These are phyloP conservation scores for Halictus quadricinctus DNA, from an alignment of 2,888 invertebrate genomes.

Conservation along the genomic window DNA sequence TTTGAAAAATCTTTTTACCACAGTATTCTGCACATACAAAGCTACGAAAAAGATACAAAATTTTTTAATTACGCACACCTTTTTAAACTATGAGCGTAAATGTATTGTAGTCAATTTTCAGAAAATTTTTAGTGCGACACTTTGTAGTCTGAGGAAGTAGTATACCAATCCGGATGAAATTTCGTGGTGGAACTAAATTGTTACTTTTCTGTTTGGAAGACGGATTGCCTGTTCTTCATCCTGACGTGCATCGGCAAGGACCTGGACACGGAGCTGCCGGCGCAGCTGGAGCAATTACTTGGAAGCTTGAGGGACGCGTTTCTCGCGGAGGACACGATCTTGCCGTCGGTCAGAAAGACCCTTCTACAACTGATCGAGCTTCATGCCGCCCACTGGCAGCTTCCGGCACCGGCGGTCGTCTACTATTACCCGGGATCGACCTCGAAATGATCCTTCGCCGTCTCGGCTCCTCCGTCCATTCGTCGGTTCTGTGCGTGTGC, in stretches of 20 bases:
- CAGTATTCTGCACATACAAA: neutral
- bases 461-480: slow-evolving; percentile 53
- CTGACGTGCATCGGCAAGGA: slow-evolving; percentile 94
- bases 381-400: slow-evolving; percentile 95
- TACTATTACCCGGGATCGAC: slow-evolving; percentile 90
- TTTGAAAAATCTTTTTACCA: neutral
- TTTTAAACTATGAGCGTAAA: neutral
- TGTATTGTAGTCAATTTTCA: neutral
- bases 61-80: neutral
- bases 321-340: slow-evolving; percentile 88
- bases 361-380: slow-evolving; percentile 94
- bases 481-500: slow-evolving; percentile 27
- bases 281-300: slow-evolving; percentile 91
- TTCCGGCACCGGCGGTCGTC: slow-evolving; percentile 93
- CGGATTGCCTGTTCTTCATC: slow-evolving; percentile 94
- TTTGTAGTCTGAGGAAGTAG: neutral
- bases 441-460: slow-evolving; percentile 72
- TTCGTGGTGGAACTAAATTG: neutral
- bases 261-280: slow-evolving; percentile 91
- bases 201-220: slow-evolving; percentile 83
- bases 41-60: neutral
- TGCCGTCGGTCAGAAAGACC: slow-evolving; percentile 91
- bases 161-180: neutral
- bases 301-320: slow-evolving; percentile 93
- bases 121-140: neutral